Evolutionary conservation across 2,797 vertebrate species (phyloP), one percentile per base, ranked within the genome.

Genomic region (Anableps anableps): DNA sequence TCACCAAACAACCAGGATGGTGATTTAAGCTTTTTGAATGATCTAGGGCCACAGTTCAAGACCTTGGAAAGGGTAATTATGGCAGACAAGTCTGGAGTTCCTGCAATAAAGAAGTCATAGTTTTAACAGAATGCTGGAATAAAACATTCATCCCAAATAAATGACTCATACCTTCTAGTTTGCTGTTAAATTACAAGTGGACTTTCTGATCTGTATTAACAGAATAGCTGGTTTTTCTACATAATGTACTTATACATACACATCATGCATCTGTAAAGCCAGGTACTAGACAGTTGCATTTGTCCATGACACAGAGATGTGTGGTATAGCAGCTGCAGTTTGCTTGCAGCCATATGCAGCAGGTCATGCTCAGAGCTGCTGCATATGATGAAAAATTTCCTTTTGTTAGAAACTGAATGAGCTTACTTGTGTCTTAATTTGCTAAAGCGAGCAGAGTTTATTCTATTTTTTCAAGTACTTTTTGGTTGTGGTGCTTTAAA

Each of bases 1-100:
- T 88, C 94, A 1, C 0, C 83, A 16, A n/a, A 2, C 4, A 86
- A 91, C 34, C 66, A 45, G 0, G 88, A 53, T 4, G 77, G 95
- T 0, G 86, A 93, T 7, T 45, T 85, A 1, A 84, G 89, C 6
- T 95, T 95, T 87, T 88, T 97, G 81, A 78, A 93, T 38, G n/a
- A 93, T 29, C 76, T 97, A 77, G 96, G 90, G 45, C 93, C 95
- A 11, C 90, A 85, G 36, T 96, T 97, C 87, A 88, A 88, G 68
- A 77, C 38, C 0, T 80, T 96, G 23, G 95, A 80, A 60, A 78
- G 78, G 58, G 91, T 95, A 4, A 92, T 88, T 84, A 55, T 75
- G 0, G 9, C 3, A n/a, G 82, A 21, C 53, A 68, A 31, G 34
- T 88, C 53, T 55, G 10, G n/a, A 55, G 26, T 13, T n/a, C 26